phyloP scores from a whole-genome alignment of 2,797 vertebrate genomes.

The Nasua narica region DNA sequence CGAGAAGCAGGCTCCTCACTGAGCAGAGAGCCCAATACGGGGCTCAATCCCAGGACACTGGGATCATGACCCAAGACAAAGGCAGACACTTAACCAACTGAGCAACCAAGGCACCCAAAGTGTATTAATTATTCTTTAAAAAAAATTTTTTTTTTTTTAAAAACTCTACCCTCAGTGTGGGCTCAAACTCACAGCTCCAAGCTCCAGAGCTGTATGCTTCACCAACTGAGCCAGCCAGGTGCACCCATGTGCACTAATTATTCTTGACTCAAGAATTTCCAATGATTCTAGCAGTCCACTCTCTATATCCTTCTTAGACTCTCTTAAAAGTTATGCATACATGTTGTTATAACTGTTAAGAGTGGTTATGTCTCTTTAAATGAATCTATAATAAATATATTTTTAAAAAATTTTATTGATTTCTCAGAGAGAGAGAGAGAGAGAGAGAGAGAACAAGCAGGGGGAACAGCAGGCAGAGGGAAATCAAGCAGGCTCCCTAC shows the following conservation, averaged over 20 bases:
- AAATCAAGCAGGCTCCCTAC: too few species aligned
- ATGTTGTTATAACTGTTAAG: not conserved
- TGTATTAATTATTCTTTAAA: not conserved
- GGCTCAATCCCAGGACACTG: not conserved
- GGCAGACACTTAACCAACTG: not conserved
- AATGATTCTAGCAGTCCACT: not conserved
- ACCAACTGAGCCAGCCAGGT: not conserved
- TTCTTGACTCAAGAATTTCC: not conserved
- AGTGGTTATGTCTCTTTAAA: not conserved
- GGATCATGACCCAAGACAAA: not conserved
- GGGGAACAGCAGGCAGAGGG: too few species aligned
- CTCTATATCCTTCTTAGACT: not conserved
- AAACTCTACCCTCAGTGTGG: not conserved
- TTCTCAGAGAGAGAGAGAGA: not conserved
- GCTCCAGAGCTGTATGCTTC: not conserved
- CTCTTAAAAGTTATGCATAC: not conserved
- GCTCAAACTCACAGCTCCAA: not conserved
- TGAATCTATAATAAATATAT: not conserved
- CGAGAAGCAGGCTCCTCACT: not conserved
- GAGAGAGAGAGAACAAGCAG: too few species aligned
- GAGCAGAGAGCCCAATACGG: not conserved
- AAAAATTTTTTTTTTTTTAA: not conserved
- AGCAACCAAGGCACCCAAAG: not conserved
- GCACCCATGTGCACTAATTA: not conserved
- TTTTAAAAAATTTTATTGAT: not conserved